These are phyloP conservation scores for Mastigias papua DNA, from an alignment of 30 jellyfish, hydroid and myxozoan genomes.

Conservation along the genomic window DNA sequence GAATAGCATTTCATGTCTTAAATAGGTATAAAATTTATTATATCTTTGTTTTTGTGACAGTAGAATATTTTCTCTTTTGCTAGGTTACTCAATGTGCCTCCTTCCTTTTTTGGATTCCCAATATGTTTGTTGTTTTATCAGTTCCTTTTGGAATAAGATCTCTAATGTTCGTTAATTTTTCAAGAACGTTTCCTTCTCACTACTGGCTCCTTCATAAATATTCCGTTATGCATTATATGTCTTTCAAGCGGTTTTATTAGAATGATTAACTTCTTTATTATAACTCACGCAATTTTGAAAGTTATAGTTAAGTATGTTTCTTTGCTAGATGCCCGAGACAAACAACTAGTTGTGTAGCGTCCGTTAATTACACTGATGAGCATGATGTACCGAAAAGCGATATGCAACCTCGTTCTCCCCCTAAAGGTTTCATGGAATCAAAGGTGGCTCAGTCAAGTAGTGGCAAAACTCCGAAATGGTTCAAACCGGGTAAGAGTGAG, in stretches of 20 bases:
- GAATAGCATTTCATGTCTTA: slow-evolving; percentile 5
- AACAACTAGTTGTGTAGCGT: background rate
- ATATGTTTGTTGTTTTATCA: too few relatives aligned
- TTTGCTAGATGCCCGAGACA: background rate
- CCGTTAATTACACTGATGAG: background rate
- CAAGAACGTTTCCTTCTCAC: too few relatives aligned
- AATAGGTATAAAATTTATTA: background rate
- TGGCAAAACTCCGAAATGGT: slow-evolving; percentile 17
- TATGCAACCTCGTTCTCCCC: background rate
- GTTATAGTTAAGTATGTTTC: background rate
- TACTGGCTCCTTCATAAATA: too few relatives aligned
- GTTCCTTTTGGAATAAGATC: too few relatives aligned
- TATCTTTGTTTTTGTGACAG: background rate
- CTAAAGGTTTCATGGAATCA: background rate
- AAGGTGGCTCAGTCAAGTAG: background rate
- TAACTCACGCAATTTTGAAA: too few relatives aligned
- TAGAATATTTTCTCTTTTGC: background rate
- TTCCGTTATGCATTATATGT: too few relatives aligned
- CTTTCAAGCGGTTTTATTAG: too few relatives aligned
- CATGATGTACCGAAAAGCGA: background rate
- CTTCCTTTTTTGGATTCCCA: too few relatives aligned
- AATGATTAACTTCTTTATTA: too few relatives aligned
- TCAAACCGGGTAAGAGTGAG: slow-evolving; percentile 13
- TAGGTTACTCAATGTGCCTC: background rate
- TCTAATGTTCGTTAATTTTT: too few relatives aligned